Evolutionary conservation across 1,140 invertebrate genomes (phyloP), one percentile per base, ranked within the genome.

Genomic region (Neotoxoptera formosana): DNA sequence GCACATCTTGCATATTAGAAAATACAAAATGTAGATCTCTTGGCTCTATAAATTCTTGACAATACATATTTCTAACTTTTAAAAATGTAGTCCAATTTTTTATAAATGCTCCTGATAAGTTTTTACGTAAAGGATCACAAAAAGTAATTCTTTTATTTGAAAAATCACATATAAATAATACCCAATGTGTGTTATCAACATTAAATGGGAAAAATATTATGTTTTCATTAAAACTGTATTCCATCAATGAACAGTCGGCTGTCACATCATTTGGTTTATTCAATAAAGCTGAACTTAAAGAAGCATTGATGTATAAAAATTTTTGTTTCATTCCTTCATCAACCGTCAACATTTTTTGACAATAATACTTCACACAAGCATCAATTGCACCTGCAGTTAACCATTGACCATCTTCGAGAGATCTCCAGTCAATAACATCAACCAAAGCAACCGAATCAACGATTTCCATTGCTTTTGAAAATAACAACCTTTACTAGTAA

Each of bases 71-170:
- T 76, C 67, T 76, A 14, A 76, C 14, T 76, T 76, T 2, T 76
- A 76, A 76, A 76, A 76, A 76, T 76, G n/a, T 76, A 76, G 30
- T 17, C 67, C 67, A 76, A 76, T 76, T 76, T 76, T 76, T 76
- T 76, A n/a, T 76, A 76, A 76, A 76, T 76, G n/a, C 11, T 76
- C 60, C 67, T 17, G 67, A 34, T 76, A 76, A 11, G n/a, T 76
- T 4, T n/a, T n/a, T 2, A 76, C 67, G 4, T 76, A 76, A 34
- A 76, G 67, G n/a, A 76, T 76, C 67, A 34, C n/a, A 76, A 34
- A 14, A 76, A 34, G n/a, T 34, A 76, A 34, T 76, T 76, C 14
- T 60, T 76, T 76, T 34, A 76, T 34, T 76, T 76, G 67, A 76
- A 76, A 76, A 76, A 76, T 76, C 67, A 76, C 67, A 76, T 17